A percentile compares a stretch with the other conserved stretches of the same genome.
Conservation (phyloP, 2,888 invertebrate genomes). For the Philopedon plagiatum region DNA sequence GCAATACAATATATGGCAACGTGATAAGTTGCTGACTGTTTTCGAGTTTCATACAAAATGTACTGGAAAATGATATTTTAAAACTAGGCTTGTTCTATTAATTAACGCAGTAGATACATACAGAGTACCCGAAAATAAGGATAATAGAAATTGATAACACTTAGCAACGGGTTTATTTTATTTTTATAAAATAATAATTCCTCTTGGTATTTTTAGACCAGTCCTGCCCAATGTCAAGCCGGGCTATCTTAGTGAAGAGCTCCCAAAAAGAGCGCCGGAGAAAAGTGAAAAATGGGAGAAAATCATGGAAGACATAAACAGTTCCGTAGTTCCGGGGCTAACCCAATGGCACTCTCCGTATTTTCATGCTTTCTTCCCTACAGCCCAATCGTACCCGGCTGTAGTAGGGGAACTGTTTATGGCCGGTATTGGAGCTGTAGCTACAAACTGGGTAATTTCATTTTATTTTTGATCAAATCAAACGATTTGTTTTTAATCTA, state of each 20-base stretch:
- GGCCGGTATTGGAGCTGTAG: conserved; percentile 59
- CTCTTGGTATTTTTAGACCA: conserved; percentile 68
- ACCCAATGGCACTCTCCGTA: conserved; percentile 96
- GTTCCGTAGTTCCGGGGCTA: conserved; percentile 91
- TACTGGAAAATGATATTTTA: too few species aligned
- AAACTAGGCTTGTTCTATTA: too few species aligned
- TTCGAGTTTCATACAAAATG: too few species aligned
- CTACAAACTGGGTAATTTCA: conserved; percentile 59
- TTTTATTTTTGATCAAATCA: not conserved
- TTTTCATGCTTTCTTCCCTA: conserved; percentile 94
- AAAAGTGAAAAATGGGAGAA: conserved; percentile 88
- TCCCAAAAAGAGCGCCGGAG: conserved; percentile 87
- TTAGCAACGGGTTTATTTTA: too few species aligned
- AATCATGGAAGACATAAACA: conserved; percentile 87
- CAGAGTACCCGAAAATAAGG: too few species aligned
- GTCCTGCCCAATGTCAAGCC: conserved; percentile 92
- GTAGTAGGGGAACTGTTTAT: conserved; percentile 79
- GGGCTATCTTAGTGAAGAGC: conserved; percentile 85
- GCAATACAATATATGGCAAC: too few species aligned
- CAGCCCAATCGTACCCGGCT: conserved; percentile 88
- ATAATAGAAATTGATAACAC: too few species aligned
- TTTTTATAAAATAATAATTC: not conserved
- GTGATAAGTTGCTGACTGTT: too few species aligned
- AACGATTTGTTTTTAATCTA: too few species aligned
- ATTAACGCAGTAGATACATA: too few species aligned